phyloP scores from a whole-genome alignment of 2,113 vertebrate species.

The Brachypodius melanocephalos region DNA sequence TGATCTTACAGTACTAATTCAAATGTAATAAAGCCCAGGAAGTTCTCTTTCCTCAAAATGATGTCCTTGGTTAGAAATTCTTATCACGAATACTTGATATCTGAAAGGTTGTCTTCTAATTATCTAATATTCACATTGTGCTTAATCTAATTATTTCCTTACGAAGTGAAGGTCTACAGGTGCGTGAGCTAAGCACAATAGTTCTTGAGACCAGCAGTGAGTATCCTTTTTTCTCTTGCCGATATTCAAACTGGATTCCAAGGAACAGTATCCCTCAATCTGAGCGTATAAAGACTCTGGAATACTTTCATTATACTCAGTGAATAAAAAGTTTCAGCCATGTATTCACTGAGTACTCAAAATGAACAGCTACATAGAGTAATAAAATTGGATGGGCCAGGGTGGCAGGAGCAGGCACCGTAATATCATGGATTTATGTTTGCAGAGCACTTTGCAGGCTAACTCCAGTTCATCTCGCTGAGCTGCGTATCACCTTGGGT shows the following conservation, averaged over 20 bases:
- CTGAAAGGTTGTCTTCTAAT: not conserved
- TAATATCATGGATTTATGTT: not conserved
- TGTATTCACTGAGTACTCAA: not conserved
- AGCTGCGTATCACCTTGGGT: rapidly evolving
- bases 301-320: not conserved
- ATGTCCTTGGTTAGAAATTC: not conserved
- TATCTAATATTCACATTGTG: not conserved
- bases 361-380: not conserved
- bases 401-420: not conserved
- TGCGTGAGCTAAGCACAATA: not conserved
- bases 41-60: not conserved
- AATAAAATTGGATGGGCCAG: not conserved
- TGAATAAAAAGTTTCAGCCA: not conserved
- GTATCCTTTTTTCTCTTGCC: not conserved
- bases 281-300: not conserved
- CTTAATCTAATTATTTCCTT: not conserved
- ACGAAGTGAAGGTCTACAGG: not conserved
- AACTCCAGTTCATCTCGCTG: not conserved
- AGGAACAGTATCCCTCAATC: not conserved
- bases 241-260: not conserved
- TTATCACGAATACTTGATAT: not conserved
- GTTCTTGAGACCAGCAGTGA: not conserved
- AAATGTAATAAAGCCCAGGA: not conserved
- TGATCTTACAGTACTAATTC: not conserved
- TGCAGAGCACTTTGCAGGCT: not conserved